Evolutionary conservation across 2,888 invertebrate species (phyloP).

Genomic region (Zhuqinia jingwanae): DNA sequence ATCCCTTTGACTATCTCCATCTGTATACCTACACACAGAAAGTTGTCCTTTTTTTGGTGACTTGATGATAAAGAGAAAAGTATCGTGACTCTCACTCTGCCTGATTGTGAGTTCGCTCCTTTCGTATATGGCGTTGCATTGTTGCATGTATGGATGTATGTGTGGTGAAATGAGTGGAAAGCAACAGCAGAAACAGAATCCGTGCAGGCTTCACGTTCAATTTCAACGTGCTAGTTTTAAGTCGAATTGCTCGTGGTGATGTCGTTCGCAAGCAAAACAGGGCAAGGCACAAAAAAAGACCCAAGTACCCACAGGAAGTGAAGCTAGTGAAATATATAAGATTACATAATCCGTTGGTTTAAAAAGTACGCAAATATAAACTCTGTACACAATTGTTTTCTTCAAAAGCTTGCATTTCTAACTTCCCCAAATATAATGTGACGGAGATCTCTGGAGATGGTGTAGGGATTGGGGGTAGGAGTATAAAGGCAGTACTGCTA

Average conservation of each 20-base stretch:
- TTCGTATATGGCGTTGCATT: too few relatives aligned
- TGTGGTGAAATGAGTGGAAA: too few relatives aligned
- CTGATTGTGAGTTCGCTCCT: too few relatives aligned
- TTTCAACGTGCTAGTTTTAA: too few relatives aligned
- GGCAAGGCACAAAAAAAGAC: too few relatives aligned
- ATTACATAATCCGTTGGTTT: conserved; percentile 13
- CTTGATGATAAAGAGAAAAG: conserved; percentile 35
- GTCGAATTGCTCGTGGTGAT: background rate
- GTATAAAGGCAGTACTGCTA: background rate
- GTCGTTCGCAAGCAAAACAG: background rate
- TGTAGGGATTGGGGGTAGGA: background rate
- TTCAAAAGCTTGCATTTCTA: background rate
- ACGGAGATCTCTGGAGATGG: conserved; percentile 1
- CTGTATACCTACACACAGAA: background rate
- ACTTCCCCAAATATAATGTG: background rate
- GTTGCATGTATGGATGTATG: too few relatives aligned
- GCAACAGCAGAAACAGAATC: background rate
- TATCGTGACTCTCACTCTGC: background rate
- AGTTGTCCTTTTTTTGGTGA: background rate
- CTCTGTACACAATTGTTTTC: background rate
- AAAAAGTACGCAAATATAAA: background rate
- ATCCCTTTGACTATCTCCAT: conserved; percentile 19
- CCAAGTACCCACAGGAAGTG: background rate
- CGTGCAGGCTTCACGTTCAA: background rate
- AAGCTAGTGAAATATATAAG: background rate